Evolutionary conservation across 2,888 invertebrate species (phyloP).

Genomic region (Lycaena phlaeas): DNA sequence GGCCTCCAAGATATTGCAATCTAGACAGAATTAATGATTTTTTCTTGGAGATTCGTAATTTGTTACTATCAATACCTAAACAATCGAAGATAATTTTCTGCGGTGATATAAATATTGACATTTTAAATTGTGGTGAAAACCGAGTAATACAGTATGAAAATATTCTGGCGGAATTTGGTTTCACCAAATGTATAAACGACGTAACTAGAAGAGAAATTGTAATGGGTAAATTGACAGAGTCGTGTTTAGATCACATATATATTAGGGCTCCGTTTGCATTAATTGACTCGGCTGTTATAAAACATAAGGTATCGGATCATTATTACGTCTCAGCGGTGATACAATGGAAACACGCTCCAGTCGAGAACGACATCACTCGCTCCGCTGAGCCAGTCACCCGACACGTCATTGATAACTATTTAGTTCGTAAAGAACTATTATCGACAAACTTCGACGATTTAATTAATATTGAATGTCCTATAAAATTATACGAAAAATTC

Average conservation of each 20-base stretch:
- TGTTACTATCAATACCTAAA: neutral
- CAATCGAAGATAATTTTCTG: neutral
- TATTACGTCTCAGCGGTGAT: neutral
- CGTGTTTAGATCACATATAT: neutral
- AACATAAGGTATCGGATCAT: constrained; percentile 4
- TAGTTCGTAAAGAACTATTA: too few species aligned
- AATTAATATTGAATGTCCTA: too few species aligned
- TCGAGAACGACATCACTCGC: too few species aligned
- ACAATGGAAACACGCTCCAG: neutral
- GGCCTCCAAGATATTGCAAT: neutral
- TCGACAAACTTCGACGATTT: too few species aligned
- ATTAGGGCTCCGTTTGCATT: neutral
- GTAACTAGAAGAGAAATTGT: constrained; percentile 6
- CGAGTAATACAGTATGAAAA: neutral
- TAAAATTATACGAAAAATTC: too few species aligned
- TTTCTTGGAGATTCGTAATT: neutral
- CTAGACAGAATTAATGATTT: neutral
- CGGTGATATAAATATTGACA: neutral
- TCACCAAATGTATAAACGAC: constrained; percentile 1
- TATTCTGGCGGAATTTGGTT: constrained; percentile 5
- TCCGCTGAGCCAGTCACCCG: too few species aligned
- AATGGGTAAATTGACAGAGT: neutral
- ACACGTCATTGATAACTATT: too few species aligned
- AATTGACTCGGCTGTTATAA: constrained; percentile 3
- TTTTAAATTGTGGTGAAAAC: neutral